These are phyloP conservation scores for Iguana delicatissima DNA, from an alignment of 2,797 vertebrate genomes.

Conservation along the genomic window DNA sequence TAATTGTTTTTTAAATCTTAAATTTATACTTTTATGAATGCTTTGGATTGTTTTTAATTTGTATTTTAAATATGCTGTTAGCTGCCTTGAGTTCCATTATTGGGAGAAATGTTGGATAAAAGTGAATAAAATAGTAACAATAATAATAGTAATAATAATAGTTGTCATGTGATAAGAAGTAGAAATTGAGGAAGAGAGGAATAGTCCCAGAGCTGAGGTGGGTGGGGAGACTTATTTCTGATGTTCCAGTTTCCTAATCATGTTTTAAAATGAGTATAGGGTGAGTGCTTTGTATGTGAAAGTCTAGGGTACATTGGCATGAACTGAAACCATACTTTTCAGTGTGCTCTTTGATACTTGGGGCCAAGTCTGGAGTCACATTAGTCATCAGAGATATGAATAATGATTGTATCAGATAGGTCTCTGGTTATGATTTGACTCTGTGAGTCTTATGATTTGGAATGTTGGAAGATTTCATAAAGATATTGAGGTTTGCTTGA, in stretches of 20 bases:
- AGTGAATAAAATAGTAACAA: too few relatives aligned
- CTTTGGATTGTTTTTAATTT: too few relatives aligned
- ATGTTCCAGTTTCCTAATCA: neutral
- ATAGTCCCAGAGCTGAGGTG: too few relatives aligned
- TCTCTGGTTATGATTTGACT: neutral
- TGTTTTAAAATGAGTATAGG: neutral
- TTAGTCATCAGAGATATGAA: neutral
- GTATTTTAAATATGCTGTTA: too few relatives aligned
- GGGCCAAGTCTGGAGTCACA: too few relatives aligned
- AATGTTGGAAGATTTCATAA: neutral
- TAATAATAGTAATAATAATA: too few relatives aligned
- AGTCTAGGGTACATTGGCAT: neutral
- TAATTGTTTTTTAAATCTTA: too few relatives aligned
- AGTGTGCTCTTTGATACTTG: neutral
- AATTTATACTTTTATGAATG: too few relatives aligned
- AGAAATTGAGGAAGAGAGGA: neutral
- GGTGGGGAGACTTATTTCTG: neutral
- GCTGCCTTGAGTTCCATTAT: too few relatives aligned
- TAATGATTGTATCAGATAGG: neutral
- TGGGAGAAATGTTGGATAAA: too few relatives aligned
- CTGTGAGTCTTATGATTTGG: neutral
- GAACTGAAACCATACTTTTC: neutral
- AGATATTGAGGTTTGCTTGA: neutral
- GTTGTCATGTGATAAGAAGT: neutral
- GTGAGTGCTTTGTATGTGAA: neutral